A percentile compares a stretch with the other conserved stretches of the same genome.
Evolutionary conservation across 2,113 vertebrate genomes (phyloP).

Genomic region (Turnix velox): DNA sequence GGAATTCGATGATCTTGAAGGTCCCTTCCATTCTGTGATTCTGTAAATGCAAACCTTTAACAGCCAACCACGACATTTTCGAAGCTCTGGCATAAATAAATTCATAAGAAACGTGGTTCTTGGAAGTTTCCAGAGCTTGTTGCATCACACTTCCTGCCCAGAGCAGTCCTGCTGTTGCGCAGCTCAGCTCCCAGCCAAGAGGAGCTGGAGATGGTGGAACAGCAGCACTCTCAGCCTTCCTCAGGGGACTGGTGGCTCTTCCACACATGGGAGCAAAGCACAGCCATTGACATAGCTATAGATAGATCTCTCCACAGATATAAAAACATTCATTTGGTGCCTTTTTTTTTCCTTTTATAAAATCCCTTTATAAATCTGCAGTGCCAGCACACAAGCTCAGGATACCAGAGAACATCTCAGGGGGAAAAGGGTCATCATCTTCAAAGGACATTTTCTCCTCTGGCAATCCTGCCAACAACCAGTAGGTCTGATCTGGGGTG

Average conservation of each 20-base stretch:
- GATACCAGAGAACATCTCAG: not conserved
- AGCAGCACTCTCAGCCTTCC: not conserved
- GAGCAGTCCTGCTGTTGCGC: not conserved
- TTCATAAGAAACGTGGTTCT: not conserved
- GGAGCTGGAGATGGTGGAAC: not conserved
- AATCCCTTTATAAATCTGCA: constrained; percentile 14
- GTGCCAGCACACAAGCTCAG: not conserved
- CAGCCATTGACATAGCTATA: not conserved
- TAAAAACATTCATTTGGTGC: not conserved
- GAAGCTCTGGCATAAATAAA: too few species aligned
- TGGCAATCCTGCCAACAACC: not conserved
- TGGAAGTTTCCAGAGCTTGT: not conserved
- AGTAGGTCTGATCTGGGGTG: not conserved
- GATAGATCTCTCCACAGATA: not conserved
- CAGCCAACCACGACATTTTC: too few species aligned
- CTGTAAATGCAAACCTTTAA: not conserved
- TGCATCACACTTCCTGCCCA: fast-evolving
- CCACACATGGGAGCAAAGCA: not conserved
- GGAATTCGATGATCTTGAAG: too few species aligned
- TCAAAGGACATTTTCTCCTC: not conserved
- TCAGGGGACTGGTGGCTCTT: not conserved
- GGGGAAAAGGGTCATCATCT: not conserved
- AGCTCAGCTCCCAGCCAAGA: not conserved
- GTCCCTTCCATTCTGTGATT: too few species aligned
- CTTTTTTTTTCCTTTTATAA: not conserved